These are phyloP conservation scores for Tetragonula clypearis DNA, from an alignment of 1,140 invertebrate genomes.

Conservation along the genomic window DNA sequence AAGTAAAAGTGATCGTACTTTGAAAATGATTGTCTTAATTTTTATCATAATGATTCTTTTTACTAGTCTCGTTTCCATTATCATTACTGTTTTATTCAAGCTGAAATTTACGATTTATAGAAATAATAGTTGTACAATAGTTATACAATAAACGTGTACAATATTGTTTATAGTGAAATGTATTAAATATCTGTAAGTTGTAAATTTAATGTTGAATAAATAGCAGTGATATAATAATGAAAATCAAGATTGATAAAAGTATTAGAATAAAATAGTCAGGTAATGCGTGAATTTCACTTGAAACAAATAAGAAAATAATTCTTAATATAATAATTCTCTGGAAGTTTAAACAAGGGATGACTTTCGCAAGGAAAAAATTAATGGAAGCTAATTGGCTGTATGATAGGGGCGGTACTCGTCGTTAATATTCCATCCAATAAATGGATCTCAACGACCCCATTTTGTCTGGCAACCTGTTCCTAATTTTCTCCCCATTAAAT, in stretches of 20 bases:
- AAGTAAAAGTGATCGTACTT: not conserved
- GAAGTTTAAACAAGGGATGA: not conserved
- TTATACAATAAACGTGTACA: too few relatives aligned
- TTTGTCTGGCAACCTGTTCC: not conserved
- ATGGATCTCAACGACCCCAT: not conserved
- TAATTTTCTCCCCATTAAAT: not conserved
- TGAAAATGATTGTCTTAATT: not conserved
- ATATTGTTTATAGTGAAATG: too few relatives aligned
- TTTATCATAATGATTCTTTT: not conserved
- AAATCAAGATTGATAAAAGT: too few relatives aligned
- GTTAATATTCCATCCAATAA: not conserved
- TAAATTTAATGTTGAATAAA: too few relatives aligned
- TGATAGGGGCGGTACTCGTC: not conserved
- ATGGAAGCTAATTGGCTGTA: not conserved
- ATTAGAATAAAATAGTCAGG: too few relatives aligned
- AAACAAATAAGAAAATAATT: not conserved
- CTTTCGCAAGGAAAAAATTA: not conserved
- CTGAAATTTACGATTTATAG: not conserved
- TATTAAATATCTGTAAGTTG: too few relatives aligned
- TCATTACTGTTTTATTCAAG: not conserved
- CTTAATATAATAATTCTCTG: not conserved
- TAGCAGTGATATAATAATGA: too few relatives aligned
- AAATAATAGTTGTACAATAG: not conserved
- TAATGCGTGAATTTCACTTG: not conserved
- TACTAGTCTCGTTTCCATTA: not conserved